phyloP scores from a whole-genome alignment of 2,113 vertebrate genomes.

The Chaetodon auriga region DNA sequence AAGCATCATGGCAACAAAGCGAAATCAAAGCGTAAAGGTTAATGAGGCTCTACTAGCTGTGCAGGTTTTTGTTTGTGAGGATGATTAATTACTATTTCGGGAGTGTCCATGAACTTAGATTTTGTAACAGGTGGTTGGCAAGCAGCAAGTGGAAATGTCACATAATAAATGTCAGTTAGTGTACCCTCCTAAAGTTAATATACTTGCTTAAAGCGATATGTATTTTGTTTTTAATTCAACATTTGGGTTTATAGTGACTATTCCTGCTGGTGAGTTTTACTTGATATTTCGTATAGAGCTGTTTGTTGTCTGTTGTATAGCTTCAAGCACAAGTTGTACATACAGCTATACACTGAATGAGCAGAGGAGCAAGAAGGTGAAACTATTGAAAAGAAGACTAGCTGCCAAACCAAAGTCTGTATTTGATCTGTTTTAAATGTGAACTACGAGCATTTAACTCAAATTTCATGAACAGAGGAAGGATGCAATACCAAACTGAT shows the following conservation, averaged over 20 bases:
- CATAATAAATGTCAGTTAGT: neutral
- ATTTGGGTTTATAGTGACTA: neutral
- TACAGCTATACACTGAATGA: constrained; percentile 28
- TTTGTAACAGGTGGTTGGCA: constrained; percentile 5
- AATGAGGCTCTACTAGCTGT: neutral
- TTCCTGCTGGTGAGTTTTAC: constrained; percentile 5
- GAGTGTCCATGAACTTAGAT: neutral
- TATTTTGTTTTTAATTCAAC: neutral
- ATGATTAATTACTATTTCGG: neutral
- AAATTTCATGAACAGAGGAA: constrained; percentile 5
- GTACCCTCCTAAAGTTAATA: neutral
- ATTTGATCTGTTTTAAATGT: constrained; percentile 48
- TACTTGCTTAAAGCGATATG: neutral
- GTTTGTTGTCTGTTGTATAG: constrained; percentile 21
- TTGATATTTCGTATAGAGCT: constrained; percentile 23
- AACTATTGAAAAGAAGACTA: constrained; percentile 12
- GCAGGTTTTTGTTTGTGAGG: constrained; percentile 2
- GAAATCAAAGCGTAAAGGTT: neutral
- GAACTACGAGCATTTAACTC: constrained; percentile 15
- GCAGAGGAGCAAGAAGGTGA: neutral
- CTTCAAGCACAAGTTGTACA: constrained; percentile 48
- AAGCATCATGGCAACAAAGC: constrained; percentile 1
- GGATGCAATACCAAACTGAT: constrained; percentile 54
- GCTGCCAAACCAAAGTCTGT: constrained; percentile 76
- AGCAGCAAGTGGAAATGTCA: neutral